phyloP scores from a whole-genome alignment of 2,113 vertebrate species.

The Lepisosteus oculatus region DNA sequence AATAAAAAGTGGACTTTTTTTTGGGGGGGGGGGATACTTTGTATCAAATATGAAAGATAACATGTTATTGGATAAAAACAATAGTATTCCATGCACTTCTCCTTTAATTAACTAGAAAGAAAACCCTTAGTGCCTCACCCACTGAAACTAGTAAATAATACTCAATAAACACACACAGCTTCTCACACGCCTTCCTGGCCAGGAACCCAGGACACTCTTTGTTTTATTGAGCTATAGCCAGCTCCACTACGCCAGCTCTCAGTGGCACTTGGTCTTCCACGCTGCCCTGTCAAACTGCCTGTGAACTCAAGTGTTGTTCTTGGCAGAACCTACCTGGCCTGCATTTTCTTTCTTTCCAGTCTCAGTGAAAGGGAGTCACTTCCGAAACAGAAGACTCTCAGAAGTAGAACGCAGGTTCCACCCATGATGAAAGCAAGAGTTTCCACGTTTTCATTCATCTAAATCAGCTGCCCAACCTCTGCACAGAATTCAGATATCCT shows the following conservation, averaged over 20 bases:
- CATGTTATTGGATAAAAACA: too few relatives aligned
- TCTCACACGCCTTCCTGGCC: slow-evolving; percentile 14
- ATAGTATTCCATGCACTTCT: neutral
- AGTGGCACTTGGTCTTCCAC: slow-evolving; percentile 19
- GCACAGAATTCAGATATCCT: too few relatives aligned
- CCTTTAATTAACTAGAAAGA: neutral
- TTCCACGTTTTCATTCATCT: neutral
- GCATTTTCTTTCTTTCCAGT: neutral
- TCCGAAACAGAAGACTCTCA: slow-evolving; percentile 5
- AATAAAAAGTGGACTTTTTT: too few relatives aligned
- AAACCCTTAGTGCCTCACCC: neutral
- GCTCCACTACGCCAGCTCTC: slow-evolving; percentile 19
- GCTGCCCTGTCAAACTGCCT: slow-evolving; percentile 29
- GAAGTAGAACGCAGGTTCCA: neutral
- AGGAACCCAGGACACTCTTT: neutral
- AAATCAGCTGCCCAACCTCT: too few relatives aligned
- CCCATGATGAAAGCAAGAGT: neutral
- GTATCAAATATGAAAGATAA: too few relatives aligned
- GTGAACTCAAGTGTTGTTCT: slow-evolving; percentile 34
- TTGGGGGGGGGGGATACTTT: too few relatives aligned
- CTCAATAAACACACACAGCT: slow-evolving; percentile 26
- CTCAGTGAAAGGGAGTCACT: neutral
- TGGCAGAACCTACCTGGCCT: slow-evolving; percentile 27
- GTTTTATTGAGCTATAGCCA: neutral
- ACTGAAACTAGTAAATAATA: slow-evolving; percentile 3